Evolutionary conservation across 1,140 invertebrate species (phyloP).

Genomic region (Drosophila nebulosa): DNA sequence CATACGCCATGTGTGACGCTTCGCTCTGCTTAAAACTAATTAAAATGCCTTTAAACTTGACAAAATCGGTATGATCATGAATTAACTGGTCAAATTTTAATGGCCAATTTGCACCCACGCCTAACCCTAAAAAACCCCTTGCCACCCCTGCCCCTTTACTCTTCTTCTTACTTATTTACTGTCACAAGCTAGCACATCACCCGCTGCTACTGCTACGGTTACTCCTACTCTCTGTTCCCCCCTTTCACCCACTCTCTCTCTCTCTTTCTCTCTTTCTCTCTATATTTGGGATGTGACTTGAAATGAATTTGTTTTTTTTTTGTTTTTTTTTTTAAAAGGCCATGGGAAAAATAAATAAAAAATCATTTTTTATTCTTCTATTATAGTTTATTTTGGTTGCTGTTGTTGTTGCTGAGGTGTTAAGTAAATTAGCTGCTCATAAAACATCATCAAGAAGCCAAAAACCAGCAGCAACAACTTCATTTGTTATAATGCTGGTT

Average conservation of each 20-base stretch:
- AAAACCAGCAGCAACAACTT: constrained; percentile 23
- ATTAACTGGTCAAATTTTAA: constrained; percentile 68
- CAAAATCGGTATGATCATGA: constrained; percentile 73
- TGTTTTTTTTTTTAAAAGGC: no score
- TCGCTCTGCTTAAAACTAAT: constrained; percentile 68
- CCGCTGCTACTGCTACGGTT: background rate
- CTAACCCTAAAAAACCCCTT: background rate
- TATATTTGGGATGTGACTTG: constrained; percentile 33
- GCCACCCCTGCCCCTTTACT: background rate
- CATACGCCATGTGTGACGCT: constrained; percentile 57
- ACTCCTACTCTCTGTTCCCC: no score
- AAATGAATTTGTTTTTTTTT: constrained; percentile 18
- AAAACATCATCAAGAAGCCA: constrained; percentile 66
- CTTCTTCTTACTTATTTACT: background rate
- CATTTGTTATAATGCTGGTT: constrained; percentile 34
- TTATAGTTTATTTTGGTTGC: constrained; percentile 43
- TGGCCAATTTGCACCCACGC: constrained; percentile 75
- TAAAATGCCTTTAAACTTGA: constrained; percentile 72
- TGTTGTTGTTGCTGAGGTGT: constrained; percentile 47
- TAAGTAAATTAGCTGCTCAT: constrained; percentile 79
- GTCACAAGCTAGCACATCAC: background rate
- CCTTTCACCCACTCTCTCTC: no score
- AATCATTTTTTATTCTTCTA: constrained; percentile 47
- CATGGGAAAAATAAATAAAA: constrained; percentile 77
- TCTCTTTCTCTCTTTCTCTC: background rate